A percentile compares a stretch with the other conserved stretches of the same genome.
phyloP scores from a whole-genome alignment of 2,888 invertebrate genomes.

The Amphipoea oculea region DNA sequence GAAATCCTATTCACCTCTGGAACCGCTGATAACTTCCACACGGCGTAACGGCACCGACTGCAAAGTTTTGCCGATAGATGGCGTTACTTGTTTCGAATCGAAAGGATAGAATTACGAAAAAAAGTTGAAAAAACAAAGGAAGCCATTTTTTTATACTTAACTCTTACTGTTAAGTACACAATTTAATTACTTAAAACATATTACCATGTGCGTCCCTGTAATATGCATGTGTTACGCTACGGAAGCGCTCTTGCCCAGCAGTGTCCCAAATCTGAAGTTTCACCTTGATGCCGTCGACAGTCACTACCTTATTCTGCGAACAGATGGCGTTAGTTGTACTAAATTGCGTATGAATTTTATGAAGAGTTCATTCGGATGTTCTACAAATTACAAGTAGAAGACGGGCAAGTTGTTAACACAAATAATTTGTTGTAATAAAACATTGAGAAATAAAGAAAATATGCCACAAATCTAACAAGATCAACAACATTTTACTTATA shows the following conservation, averaged over 20 bases:
- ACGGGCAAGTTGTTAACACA: background rate
- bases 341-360: background rate
- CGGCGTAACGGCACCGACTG: background rate
- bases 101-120: background rate
- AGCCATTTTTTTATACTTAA: too few species aligned
- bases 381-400: background rate
- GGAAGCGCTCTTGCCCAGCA: constrained; percentile 98
- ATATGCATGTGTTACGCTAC: constrained; percentile 98
- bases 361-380: background rate
- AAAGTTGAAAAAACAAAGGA: background rate
- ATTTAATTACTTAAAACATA: background rate
- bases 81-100: constrained; percentile 61
- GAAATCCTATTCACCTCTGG: background rate
- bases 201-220: constrained; percentile 98
- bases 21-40: background rate
- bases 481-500: background rate
- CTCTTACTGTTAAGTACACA: background rate
- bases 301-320: constrained; percentile 95
- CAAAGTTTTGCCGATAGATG: constrained; percentile 65
- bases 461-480: constrained; percentile 7
- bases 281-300: constrained; percentile 95
- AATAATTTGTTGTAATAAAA: background rate
- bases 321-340: constrained; percentile 85
- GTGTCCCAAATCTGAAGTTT: constrained; percentile 99
- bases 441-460: constrained; percentile 35